Conservation (phyloP, 2,888 invertebrate genomes). For the Itoplectis maculator region DNA sequence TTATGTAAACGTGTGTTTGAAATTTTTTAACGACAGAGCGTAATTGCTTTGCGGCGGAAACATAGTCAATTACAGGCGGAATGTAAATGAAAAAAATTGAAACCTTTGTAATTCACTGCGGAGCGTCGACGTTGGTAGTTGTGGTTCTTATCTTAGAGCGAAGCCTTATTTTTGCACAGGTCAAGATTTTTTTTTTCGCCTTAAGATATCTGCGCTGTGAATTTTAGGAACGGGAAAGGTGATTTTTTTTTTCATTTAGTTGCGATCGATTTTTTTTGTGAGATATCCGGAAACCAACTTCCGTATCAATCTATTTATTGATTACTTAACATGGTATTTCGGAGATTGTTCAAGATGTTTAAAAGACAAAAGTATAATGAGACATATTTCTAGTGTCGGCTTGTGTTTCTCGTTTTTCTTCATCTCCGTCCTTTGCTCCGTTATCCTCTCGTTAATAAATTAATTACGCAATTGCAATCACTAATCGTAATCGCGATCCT, state of each 20-base stretch:
- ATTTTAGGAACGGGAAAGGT: background rate
- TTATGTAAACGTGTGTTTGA: too few relatives aligned
- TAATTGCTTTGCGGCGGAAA: too few relatives aligned
- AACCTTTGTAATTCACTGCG: too few relatives aligned
- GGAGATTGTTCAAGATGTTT: constrained; percentile 18
- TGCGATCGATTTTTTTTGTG: constrained; percentile 1
- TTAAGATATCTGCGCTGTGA: too few relatives aligned
- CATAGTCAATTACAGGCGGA: too few relatives aligned
- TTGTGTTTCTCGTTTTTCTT: background rate
- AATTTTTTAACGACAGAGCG: too few relatives aligned
- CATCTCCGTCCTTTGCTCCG: constrained; percentile 14
- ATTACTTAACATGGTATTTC: constrained; percentile 54
- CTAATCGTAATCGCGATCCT: constrained; percentile 58
- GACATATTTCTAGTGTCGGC: constrained; percentile 13
- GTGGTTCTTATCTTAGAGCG: too few relatives aligned
- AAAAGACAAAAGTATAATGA: constrained; percentile 22
- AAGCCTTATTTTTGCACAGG: too few relatives aligned
- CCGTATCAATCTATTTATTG: constrained; percentile 60
- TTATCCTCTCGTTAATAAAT: constrained; percentile 59
- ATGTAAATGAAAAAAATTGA: too few relatives aligned
- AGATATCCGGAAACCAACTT: constrained; percentile 46
- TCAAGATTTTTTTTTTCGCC: too few relatives aligned
- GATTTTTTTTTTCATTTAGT: background rate
- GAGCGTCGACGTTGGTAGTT: too few relatives aligned
- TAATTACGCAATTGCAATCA: constrained; percentile 58